These are phyloP conservation scores for Drosophila sturtevanti DNA, from an alignment of 1,140 invertebrate species.

Conservation along the genomic window DNA sequence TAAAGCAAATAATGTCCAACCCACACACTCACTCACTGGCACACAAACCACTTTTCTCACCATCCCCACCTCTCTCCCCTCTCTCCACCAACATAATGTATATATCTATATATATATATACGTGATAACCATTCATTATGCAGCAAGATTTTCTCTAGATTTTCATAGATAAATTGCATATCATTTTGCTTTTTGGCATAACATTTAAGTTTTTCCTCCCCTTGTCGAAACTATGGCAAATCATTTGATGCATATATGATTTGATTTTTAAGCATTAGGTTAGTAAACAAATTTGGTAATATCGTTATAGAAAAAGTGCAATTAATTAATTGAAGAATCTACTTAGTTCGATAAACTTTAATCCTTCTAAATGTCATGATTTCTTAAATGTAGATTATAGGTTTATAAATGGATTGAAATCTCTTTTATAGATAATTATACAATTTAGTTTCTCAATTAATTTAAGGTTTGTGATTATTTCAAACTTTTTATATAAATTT, in stretches of 20 bases:
- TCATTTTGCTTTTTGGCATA: constrained; percentile 62
- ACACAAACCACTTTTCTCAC: background rate
- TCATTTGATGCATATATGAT: background rate
- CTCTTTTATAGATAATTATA: no score
- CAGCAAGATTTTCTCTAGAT: constrained; percentile 73
- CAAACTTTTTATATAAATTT: no score
- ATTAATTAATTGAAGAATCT: no score
- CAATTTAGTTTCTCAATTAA: no score
- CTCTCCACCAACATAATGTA: background rate
- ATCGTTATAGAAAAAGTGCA: no score
- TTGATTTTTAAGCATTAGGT: background rate
- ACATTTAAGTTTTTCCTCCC: constrained; percentile 25
- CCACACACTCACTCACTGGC: constrained; percentile 1
- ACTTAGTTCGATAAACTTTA: background rate
- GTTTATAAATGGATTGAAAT: no score
- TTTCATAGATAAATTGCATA: constrained; percentile 76
- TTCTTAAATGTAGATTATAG: no score
- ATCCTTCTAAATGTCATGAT: no score
- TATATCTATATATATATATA: background rate
- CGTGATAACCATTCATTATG: constrained; percentile 66
- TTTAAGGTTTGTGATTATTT: no score
- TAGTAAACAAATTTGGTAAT: background rate
- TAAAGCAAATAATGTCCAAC: constrained; percentile 74
- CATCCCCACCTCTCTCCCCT: background rate
- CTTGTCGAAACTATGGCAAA: constrained; percentile 3